Conservation (phyloP, 2,797 vertebrate species). For the Molossus alvarezi region DNA sequence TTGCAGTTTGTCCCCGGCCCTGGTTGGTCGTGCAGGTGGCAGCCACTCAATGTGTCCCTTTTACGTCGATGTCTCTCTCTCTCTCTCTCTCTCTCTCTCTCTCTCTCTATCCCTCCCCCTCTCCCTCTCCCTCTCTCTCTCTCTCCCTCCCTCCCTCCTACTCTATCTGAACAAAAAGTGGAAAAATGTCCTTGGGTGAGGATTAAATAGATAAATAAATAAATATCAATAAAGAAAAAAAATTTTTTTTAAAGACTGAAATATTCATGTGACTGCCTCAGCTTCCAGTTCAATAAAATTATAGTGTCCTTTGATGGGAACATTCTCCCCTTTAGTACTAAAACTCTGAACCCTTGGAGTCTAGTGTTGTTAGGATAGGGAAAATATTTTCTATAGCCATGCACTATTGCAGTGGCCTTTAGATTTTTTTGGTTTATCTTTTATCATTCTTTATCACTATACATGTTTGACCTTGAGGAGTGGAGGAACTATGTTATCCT, state of each 20-base stretch:
- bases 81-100: too few relatives aligned
- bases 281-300: conserved; percentile 7
- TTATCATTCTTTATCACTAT: conserved; percentile 30
- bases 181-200: too few relatives aligned
- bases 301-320: neutral
- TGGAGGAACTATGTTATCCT: neutral
- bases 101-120: too few relatives aligned
- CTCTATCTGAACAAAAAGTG: too few relatives aligned
- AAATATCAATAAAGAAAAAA: too few relatives aligned
- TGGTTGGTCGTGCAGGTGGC: too few relatives aligned
- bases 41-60: too few relatives aligned
- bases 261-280: neutral
- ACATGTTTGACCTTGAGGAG: neutral
- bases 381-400: conserved; percentile 22
- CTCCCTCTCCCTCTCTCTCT: too few relatives aligned
- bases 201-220: too few relatives aligned
- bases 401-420: neutral
- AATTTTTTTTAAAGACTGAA: neutral
- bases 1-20: too few relatives aligned
- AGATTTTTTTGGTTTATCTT: neutral
- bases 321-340: conserved; percentile 1
- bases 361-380: neutral
- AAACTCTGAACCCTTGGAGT: conserved; percentile 3
- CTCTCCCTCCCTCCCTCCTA: too few relatives aligned
- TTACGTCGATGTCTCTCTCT: too few relatives aligned